A percentile compares a stretch with the other conserved stretches of the same genome.
Conservation (phyloP, 2,888 invertebrate genomes). For the Luffia ferchaultella region DNA sequence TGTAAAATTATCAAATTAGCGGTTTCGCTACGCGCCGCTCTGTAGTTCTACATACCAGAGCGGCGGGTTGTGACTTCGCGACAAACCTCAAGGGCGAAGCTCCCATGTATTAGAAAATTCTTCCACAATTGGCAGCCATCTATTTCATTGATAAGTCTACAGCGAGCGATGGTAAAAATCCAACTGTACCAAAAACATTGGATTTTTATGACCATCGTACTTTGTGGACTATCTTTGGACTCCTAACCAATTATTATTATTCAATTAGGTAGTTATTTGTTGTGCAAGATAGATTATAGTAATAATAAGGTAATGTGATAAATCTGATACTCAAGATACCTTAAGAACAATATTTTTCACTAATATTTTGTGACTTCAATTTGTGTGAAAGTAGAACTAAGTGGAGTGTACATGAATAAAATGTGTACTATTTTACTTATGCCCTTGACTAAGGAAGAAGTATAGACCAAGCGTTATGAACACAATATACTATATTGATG, state of each 20-base stretch:
- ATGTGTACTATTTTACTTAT: too few relatives aligned
- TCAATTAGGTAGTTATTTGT: neutral
- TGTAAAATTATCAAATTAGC: conserved; percentile 10
- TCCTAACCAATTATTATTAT: conserved; percentile 16
- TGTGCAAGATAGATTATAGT: neutral
- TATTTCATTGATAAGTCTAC: conserved; percentile 34
- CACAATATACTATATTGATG: too few relatives aligned
- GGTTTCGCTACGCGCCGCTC: conserved; percentile 46
- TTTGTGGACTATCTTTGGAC: conserved; percentile 50
- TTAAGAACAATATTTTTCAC: too few relatives aligned
- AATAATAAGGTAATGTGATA: too few relatives aligned
- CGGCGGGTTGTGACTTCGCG: conserved; percentile 35
- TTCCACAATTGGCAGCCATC: conserved; percentile 5
- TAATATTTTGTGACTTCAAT: too few relatives aligned
- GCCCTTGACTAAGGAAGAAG: too few relatives aligned
- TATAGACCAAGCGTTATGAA: too few relatives aligned
- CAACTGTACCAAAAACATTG: conserved; percentile 53
- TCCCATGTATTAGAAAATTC: neutral
- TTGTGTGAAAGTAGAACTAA: too few relatives aligned
- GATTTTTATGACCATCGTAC: conserved; percentile 57
- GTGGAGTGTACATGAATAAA: too few relatives aligned
- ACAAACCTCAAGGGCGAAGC: conserved; percentile 21
- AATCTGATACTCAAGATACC: too few relatives aligned
- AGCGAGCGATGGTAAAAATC: conserved; percentile 56
- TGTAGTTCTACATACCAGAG: conserved; percentile 34